Percentiles rank a stretch among this genome's conserved stretches.
These are phyloP conservation scores for Bucorvus abyssinicus DNA, from an alignment of 2,797 vertebrate genomes.

Conservation along the genomic window DNA sequence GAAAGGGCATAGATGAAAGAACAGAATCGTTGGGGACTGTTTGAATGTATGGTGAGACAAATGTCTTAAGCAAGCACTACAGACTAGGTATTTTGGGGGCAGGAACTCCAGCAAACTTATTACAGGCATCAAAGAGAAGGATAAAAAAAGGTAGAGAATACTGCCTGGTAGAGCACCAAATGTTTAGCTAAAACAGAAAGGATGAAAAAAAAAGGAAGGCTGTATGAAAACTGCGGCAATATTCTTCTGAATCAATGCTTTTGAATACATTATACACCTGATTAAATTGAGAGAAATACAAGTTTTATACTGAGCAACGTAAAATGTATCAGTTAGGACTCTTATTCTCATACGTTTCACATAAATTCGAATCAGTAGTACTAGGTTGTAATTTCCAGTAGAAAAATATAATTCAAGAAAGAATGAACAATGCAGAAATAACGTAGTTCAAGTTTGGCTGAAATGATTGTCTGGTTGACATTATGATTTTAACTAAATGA, in stretches of 20 bases:
- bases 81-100: not conserved
- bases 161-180: not conserved
- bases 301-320: not conserved
- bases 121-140: not conserved
- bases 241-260: not conserved
- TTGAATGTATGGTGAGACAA: not conserved
- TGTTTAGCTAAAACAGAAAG: not conserved
- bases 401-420: slow-evolving; percentile 17
- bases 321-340: not conserved
- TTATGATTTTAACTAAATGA: not conserved
- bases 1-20: not conserved
- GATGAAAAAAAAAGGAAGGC: not conserved
- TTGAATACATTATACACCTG: not conserved
- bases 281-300: not conserved
- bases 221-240: not conserved
- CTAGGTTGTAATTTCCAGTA: not conserved
- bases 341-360: not conserved
- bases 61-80: not conserved
- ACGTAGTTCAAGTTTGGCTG: not conserved
- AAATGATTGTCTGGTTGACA: not conserved
- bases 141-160: not conserved
- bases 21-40: not conserved
- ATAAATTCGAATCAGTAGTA: not conserved
- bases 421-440: not conserved
- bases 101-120: not conserved